These are phyloP conservation scores for Rhodeus uyekii DNA, from an alignment of 2,797 vertebrate species.

Conservation along the genomic window DNA sequence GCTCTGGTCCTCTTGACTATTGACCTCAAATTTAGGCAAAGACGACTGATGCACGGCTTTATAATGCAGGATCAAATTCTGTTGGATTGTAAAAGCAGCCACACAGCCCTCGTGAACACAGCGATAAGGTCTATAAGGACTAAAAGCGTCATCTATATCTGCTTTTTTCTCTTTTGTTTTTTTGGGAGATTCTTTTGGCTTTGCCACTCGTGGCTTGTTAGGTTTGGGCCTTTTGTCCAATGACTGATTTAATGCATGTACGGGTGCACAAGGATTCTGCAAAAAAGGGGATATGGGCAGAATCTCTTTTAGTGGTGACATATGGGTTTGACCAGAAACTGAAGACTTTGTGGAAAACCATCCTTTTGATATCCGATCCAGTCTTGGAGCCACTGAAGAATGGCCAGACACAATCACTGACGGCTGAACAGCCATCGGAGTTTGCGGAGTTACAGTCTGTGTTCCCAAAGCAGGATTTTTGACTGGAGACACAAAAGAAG, in stretches of 20 bases:
- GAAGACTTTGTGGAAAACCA: constrained; percentile 39
- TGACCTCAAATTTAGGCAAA: constrained; percentile 82
- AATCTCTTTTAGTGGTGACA: constrained; percentile 24
- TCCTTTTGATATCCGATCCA: constrained; percentile 48
- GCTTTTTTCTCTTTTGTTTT: constrained; percentile 81
- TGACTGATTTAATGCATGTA: constrained; percentile 39
- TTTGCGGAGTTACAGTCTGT: constrained; percentile 51
- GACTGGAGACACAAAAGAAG: constrained; percentile 38
- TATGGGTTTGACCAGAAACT: constrained; percentile 31
- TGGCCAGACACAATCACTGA: constrained; percentile 41
- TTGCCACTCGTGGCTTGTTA: constrained; percentile 45
- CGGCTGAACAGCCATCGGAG: constrained; percentile 37
- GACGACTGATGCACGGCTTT: constrained; percentile 92
- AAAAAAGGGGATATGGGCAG: constrained; percentile 25
- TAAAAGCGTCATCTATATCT: constrained; percentile 71
- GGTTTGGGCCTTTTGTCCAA: constrained; percentile 64
- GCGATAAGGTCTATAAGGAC: constrained; percentile 89
- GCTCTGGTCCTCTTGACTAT: constrained; percentile 81
- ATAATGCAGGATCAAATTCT: constrained; percentile 97
- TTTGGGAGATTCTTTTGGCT: constrained; percentile 58
- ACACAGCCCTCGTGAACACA: constrained; percentile 95
- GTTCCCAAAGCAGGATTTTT: constrained; percentile 43
- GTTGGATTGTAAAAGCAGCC: constrained; percentile 95
- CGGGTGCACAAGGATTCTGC: constrained; percentile 32
- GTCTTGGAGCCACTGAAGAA: constrained; percentile 26